phyloP scores from a whole-genome alignment of 2,888 invertebrate genomes.

The Lithodes maja region DNA sequence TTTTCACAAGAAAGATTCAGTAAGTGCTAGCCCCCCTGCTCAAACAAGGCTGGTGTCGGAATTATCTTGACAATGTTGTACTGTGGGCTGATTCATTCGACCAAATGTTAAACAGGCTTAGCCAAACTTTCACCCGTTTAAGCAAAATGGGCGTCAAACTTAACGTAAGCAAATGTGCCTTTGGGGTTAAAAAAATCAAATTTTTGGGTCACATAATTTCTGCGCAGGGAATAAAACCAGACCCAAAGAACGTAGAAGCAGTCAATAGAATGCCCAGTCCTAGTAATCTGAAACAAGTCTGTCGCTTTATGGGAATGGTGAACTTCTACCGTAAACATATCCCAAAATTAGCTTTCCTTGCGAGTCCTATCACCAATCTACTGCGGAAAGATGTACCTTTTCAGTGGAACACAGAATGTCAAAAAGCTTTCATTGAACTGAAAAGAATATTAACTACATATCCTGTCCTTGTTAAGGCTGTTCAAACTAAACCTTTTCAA shows the following conservation, averaged over 20 bases:
- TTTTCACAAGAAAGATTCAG: constrained; percentile 3
- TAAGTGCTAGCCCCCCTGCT: constrained; percentile 4
- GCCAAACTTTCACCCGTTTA: neutral
- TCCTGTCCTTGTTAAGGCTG: no score
- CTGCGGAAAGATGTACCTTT: neutral
- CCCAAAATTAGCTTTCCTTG: neutral
- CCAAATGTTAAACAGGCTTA: neutral
- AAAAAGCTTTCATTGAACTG: no score
- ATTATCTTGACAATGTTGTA: constrained; percentile 34
- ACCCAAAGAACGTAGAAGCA: constrained; percentile 20
- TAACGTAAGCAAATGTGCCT: constrained; percentile 26
- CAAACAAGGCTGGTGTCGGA: constrained; percentile 17
- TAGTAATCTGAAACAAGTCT: neutral
- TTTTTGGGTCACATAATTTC: constrained; percentile 26
- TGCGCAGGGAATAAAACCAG: neutral
- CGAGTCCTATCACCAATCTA: neutral
- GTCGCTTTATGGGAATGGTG: neutral
- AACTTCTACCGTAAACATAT: neutral
- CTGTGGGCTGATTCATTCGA: neutral
- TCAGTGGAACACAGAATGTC: neutral
- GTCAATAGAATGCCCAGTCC: neutral
- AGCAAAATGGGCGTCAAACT: constrained; percentile 1
- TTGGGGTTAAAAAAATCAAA: constrained; percentile 5
- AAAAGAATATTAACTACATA: no score
- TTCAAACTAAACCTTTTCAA: no score